These are phyloP conservation scores for Mystacides longicornis DNA, from an alignment of 2,888 invertebrate species.

Conservation along the genomic window DNA sequence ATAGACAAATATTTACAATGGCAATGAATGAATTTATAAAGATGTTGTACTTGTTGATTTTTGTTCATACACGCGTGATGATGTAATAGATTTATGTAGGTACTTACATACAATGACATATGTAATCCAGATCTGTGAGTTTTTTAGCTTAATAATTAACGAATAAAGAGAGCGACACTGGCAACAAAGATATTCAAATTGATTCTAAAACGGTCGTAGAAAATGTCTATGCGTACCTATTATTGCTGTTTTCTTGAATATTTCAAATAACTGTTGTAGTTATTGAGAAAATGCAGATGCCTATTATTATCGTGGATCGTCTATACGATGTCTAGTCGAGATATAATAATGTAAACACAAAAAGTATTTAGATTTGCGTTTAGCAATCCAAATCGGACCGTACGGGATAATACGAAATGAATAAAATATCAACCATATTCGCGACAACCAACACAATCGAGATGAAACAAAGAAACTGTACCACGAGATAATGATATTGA, in stretches of 20 bases:
- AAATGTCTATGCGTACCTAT: neutral
- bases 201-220: neutral
- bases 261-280: neutral
- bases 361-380: neutral
- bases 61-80: neutral
- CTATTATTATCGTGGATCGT: neutral
- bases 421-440: neutral
- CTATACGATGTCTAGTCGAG: neutral
- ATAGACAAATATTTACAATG: neutral
- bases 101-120: neutral
- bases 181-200: neutral
- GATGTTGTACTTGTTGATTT: neutral
- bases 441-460: neutral
- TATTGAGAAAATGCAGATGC: neutral
- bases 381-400: neutral
- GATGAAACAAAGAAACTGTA: neutral
- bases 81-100: neutral
- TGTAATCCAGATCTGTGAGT: neutral
- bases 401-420: neutral
- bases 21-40: neutral
- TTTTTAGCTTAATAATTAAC: neutral
- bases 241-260: neutral
- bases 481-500: too few species aligned
- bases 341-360: neutral
- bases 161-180: neutral